Evolutionary conservation across 2,888 invertebrate species (phyloP), one percentile per base, ranked within the genome.

Genomic region (Petrolisthes manimaculis): DNA sequence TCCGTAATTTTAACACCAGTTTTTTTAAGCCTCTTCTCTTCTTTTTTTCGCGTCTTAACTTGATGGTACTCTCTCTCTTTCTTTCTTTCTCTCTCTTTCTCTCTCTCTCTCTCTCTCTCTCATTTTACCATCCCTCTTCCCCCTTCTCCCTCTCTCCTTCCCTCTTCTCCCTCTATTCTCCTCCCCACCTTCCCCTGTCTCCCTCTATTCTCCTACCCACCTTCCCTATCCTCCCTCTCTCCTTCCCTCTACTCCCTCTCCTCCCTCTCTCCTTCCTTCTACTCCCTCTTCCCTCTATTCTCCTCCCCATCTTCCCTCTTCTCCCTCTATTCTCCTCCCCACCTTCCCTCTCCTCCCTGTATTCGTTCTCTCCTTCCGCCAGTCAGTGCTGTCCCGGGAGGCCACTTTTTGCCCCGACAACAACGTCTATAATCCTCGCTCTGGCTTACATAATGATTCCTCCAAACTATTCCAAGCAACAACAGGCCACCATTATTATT

Each of bases 11-110:
- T 75, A 75, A 21, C 75, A 75, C 21, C 6, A n/a, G 21, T n/a
- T 75, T n/a, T n/a, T 24, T 75, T n/a, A n/a, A 12, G 9, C 75
- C 37, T 75, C 75, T 75, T 75, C n/a, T n/a, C 37, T n/a, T 75
- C 37, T n/a, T 75, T 14, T 61, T 14, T 61, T 61, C 14, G 14
- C 61, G 8, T 61, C 61, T 61, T 61, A 61, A 9, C 61, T n/a
- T n/a, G n/a, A n/a, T n/a, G n/a, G n/a, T n/a, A n/a, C n/a, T n/a
- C n/a, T n/a, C n/a, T n/a, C 61, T 9, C 14, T 61, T 61, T 9
- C 61, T 14, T 14, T 61, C 61, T 9, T 61, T 61, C 6, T 61
- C 37, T n/a, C 6, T 75, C 75, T n/a, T n/a, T 75, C n/a, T 24
- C 37, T 75, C 75, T 75, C 37, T 5, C n/a, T 6, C 75, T n/a